phyloP scores from a whole-genome alignment of 2,888 invertebrate genomes.

The Sympetrum striolatum region DNA sequence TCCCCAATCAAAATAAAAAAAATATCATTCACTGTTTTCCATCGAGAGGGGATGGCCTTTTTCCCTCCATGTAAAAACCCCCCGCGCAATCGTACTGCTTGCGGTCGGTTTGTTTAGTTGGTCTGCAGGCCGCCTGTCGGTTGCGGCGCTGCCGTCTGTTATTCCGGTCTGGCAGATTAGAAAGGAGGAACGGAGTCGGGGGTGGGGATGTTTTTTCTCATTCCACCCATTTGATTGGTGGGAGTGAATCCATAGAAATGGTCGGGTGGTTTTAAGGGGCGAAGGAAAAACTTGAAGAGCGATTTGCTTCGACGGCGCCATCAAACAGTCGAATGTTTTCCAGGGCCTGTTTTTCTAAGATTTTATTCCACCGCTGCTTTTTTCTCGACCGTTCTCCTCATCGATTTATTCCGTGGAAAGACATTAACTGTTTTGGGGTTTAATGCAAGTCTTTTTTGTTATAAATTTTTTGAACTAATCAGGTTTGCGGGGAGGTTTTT shows the following conservation, averaged over 20 bases:
- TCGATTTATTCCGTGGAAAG: background rate
- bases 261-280: background rate
- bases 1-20: background rate
- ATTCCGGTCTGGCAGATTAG: conserved; percentile 15
- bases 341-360: background rate
- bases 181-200: background rate
- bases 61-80: background rate
- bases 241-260: conserved; percentile 39
- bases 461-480: background rate
- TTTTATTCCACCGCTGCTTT: background rate
- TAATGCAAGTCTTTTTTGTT: background rate
- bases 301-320: conserved; percentile 24
- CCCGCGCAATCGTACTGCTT: background rate
- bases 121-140: background rate
- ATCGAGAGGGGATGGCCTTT: background rate
- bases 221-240: background rate
- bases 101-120: background rate
- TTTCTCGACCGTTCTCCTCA: background rate
- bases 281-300: conserved; percentile 3
- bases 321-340: conserved; percentile 24
- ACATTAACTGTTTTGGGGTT: background rate
- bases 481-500: background rate
- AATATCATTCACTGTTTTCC: background rate
- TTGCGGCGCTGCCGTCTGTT: background rate
- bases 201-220: background rate